A percentile compares a stretch with the other conserved stretches of the same genome.
Conservation (phyloP, 30 jellyfish, hydroid and myxozoan species). For the Sanderia malayensis region DNA sequence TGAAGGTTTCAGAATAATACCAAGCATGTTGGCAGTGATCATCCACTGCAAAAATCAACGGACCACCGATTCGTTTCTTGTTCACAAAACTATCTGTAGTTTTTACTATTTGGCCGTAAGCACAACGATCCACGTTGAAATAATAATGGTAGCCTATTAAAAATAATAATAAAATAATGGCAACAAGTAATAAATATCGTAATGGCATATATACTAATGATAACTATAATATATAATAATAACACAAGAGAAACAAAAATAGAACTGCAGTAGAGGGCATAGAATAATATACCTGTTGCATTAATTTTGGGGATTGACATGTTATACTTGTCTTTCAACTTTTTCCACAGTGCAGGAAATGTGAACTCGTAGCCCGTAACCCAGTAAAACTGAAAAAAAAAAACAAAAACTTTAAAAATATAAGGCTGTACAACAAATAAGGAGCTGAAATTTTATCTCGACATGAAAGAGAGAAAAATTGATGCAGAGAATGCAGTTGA, state of each 20-base stretch:
- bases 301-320: neutral
- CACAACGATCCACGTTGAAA: constrained; percentile 65
- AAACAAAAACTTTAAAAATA: too few species aligned
- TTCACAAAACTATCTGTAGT: constrained; percentile 9
- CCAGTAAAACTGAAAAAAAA: neutral
- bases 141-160: constrained; percentile 33
- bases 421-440: too few species aligned
- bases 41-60: constrained; percentile 66
- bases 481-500: too few species aligned
- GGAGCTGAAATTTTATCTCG: too few species aligned
- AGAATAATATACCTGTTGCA: constrained; percentile 30
- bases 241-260: too few species aligned
- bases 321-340: constrained; percentile 1
- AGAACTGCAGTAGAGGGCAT: too few species aligned
- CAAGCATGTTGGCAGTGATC: constrained; percentile 48
- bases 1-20: constrained; percentile 28
- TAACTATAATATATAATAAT: too few species aligned
- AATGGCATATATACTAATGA: too few species aligned
- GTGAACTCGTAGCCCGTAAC: constrained; percentile 52
- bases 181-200: too few species aligned
- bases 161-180: too few species aligned
- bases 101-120: constrained; percentile 30
- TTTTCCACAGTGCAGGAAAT: constrained; percentile 19
- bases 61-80: constrained; percentile 48
- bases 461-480: too few species aligned